Evolutionary conservation across 2,113 vertebrate genomes (phyloP), one percentile per base, ranked within the genome.

Genomic region (Eublepharis macularius): DNA sequence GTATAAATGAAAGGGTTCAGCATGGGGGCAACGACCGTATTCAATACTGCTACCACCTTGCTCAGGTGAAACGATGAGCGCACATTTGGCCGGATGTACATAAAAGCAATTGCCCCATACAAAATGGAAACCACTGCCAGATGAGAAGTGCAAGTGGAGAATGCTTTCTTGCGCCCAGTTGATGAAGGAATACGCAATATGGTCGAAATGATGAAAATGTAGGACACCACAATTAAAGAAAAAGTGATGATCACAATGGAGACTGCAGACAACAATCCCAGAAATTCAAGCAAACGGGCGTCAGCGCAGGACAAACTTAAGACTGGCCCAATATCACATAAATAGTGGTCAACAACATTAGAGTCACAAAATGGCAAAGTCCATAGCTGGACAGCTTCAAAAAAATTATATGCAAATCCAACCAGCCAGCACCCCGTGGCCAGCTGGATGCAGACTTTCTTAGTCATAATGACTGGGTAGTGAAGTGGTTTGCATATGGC

Each of bases 1-100:
- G 91, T 92, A 26, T 92, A 95, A 78, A 95, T 92, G 80, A 94
- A 94, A 36, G 92, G 93, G 32, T 94, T 94, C 77, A 94, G 82
- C 60, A 90, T 16, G 0, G 87, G 93, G 8, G 91, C 86, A 60
- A 94, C 75, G 54, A 94, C n/a, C 0, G 92, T 94, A 47, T 91
- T 94, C 60, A 93, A 85, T 57, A 95, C 70, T 1, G 91, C 89
- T 70, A 93, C 89, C 32, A 86, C 16, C 84, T 95, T 93, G 81
- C 77, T 91, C 34, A 7, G 14, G 8, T 41, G n/a, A 5, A 72
- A 34, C 16, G 69, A 72, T 14, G 69, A 21, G 36, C 12, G n/a
- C 17, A 19, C n/a, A 19, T 36, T 84, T 3, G 89, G 54, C 2
- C 73, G 79, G 45, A 89, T 77, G 29, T 92, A 92, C 8, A 70